A percentile compares a stretch with the other conserved stretches of the same genome.
phyloP scores from a whole-genome alignment of 1,140 invertebrate species.

The Epicauta chinensis region DNA sequence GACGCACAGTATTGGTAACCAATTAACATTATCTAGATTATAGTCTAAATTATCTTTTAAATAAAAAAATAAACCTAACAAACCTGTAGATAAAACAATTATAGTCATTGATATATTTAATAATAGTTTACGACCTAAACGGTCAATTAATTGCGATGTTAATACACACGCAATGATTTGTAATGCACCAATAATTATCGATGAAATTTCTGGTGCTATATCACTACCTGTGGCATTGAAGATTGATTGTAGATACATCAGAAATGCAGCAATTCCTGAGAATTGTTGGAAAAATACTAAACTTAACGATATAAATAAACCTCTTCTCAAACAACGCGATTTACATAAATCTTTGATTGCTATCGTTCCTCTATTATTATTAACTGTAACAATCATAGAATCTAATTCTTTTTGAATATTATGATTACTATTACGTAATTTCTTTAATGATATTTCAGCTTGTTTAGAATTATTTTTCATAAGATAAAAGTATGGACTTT shows the following conservation, averaged over 20 bases:
- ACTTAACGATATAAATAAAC: too few species aligned
- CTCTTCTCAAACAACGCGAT: too few species aligned
- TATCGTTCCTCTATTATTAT: conserved; percentile 13
- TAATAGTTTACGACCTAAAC: too few species aligned
- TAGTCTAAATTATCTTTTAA: background rate
- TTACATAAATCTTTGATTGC: too few species aligned
- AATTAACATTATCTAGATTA: conserved; percentile 1
- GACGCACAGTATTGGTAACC: conserved; percentile 5
- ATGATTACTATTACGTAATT: background rate
- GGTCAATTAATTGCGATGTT: too few species aligned
- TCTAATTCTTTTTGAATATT: conserved; percentile 5
- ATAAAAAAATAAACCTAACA: conserved; percentile 5
- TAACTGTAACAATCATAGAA: background rate
- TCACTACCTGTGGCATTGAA: conserved; percentile 58
- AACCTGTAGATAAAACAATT: background rate
- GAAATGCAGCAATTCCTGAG: conserved; percentile 72
- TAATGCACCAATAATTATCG: background rate
- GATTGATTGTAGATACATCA: conserved; percentile 71
- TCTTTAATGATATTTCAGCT: conserved; percentile 11
- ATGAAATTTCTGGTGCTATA: too few species aligned
- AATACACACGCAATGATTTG: too few species aligned
- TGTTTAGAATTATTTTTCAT: conserved; percentile 4
- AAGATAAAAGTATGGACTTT: conserved; percentile 58
- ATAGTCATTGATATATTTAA: too few species aligned
- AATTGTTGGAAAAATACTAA: conserved; percentile 59